A percentile compares a stretch with the other conserved stretches of the same genome.
These are phyloP conservation scores for Chaetodon trifascialis DNA, from an alignment of 2,113 vertebrate species.

Conservation along the genomic window DNA sequence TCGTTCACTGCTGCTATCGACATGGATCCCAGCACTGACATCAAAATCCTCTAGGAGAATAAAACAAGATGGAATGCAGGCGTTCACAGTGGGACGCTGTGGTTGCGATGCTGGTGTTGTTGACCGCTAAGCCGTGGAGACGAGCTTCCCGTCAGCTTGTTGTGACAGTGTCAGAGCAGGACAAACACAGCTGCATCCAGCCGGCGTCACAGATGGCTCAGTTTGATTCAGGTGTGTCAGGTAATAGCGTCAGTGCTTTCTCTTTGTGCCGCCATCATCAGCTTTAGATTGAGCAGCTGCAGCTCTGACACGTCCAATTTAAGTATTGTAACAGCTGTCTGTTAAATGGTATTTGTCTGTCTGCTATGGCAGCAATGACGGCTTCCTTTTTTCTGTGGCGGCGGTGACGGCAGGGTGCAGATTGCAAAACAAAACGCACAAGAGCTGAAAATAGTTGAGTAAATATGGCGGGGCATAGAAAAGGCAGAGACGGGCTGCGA, in stretches of 20 bases:
- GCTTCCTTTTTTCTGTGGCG: not conserved
- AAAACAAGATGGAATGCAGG: too few relatives aligned
- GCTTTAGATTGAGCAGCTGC: not conserved
- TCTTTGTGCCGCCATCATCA: not conserved
- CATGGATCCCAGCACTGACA: too few relatives aligned
- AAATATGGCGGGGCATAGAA: not conserved
- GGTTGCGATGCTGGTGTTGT: not conserved
- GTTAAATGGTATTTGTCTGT: too few relatives aligned
- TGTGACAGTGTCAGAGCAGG: not conserved
- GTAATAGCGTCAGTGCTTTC: not conserved
- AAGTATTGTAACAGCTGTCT: too few relatives aligned
- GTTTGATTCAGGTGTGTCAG: not conserved
- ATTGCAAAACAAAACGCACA: not conserved
- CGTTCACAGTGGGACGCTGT: too few relatives aligned
- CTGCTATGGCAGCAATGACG: not conserved
- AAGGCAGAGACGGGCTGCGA: not conserved
- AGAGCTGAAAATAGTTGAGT: not conserved
- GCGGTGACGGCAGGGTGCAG: too few relatives aligned
- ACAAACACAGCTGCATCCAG: slow-evolving; percentile 23
- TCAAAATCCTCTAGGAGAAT: too few relatives aligned
- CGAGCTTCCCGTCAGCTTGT: not conserved
- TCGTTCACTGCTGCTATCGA: too few relatives aligned
- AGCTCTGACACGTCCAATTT: not conserved
- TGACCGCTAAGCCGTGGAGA: not conserved
- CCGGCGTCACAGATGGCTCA: not conserved